Base-by-base conservation (phyloP, 2,888 invertebrate genomes). In the Lymantria dispar region DNA sequence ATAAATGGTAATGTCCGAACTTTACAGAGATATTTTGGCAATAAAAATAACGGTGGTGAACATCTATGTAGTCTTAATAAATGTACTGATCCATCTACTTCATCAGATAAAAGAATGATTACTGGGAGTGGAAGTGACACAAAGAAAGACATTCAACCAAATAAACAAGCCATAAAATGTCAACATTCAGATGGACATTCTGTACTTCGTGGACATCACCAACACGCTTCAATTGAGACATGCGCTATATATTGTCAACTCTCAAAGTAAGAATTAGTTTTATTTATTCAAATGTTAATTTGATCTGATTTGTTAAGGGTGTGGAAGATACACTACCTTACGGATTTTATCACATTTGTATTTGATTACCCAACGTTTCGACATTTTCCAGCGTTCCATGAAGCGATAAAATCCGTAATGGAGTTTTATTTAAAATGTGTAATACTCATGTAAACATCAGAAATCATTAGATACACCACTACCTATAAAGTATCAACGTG, bases 181-280 rank as follows among this genome's bases (percentile, higher is more conserved):
- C 85, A 87, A 56, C 90, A 90, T 74, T 77, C 87, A 59, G 87
- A 87, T 56, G 88, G 85, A 30, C 88, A 90, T 57, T 83, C 87
- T 52, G 87, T 90, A 41, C 78, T 91, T 12, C 72, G 89, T 48
- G 88, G 91, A 45, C 91, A 90, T 61, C 87, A 89, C 53, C 85
- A 87, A 60, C 90, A 91, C 68, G 77, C 79, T 42, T 87, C 89
- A 51, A 62, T 84, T 47, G 91, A 91, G 70, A 86, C 88, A 43
- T 90, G 91, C 76, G 87, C 87, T 55, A 87, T 91, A 60, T 91
- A 90, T 61, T 91, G 91, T 61, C 91, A 91, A 63, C 68, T 91
- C 55, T 89, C 87, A 47, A 90, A 89, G 91, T 90, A 75, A 80
- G 84, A 68, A 7, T 33, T 33, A 8, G 33, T 7, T 5, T 5